phyloP scores from a whole-genome alignment of 1,140 invertebrate genomes.

The Brachystomella parvula region DNA sequence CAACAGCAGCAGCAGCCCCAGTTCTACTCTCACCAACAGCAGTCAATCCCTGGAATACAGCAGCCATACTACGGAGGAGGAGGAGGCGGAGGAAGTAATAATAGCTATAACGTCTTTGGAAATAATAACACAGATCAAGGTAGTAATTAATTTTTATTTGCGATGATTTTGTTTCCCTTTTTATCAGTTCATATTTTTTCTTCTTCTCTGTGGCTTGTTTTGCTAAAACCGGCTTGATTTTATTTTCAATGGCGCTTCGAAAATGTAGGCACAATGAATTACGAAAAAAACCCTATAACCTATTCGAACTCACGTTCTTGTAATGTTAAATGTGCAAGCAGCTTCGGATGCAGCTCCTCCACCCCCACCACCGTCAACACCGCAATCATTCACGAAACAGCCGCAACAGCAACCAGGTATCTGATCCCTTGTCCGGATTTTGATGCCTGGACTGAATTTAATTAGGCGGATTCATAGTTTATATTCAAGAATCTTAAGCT shows the following conservation, averaged over 20 bases:
- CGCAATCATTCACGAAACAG: slow-evolving; percentile 38
- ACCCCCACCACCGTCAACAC: slow-evolving; percentile 36
- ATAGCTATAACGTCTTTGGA: slow-evolving; percentile 35
- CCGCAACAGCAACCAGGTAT: slow-evolving; percentile 37
- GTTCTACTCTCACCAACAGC: slow-evolving; percentile 27
- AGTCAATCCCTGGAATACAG: slow-evolving; percentile 24
- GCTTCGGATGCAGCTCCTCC: slow-evolving; percentile 32
- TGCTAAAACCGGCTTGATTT: too few relatives aligned
- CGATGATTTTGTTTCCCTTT: neutral
- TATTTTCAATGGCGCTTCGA: too few relatives aligned
- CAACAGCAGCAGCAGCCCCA: slow-evolving; percentile 24
- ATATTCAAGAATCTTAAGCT: too few relatives aligned
- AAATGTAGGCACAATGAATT: too few relatives aligned
- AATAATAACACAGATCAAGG: slow-evolving; percentile 37
- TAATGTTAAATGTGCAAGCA: slow-evolving; percentile 25
- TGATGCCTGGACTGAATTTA: neutral
- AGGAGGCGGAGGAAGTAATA: slow-evolving; percentile 17
- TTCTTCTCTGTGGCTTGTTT: neutral
- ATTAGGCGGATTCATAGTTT: too few relatives aligned
- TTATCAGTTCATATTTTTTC: neutral
- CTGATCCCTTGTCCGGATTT: neutral
- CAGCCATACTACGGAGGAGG: slow-evolving; percentile 27
- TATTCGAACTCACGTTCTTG: neutral
- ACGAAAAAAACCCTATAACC: neutral
- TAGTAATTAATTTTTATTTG: slow-evolving; percentile 9